Conservation (phyloP, 2,113 vertebrate genomes). For the Hassar affinis region DNA sequence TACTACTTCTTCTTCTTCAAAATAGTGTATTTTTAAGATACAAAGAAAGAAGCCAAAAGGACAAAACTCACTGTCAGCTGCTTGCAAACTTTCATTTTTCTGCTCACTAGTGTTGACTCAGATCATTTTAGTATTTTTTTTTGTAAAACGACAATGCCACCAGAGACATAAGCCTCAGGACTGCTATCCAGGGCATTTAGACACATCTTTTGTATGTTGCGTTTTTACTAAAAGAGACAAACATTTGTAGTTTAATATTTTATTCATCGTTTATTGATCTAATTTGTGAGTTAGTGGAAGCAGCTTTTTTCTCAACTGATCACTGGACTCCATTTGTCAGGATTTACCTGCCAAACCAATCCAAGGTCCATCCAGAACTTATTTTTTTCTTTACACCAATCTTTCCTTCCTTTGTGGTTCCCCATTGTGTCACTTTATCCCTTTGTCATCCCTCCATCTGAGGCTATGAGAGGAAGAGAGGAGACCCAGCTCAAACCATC, state of each 20-base stretch:
- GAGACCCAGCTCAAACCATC: conserved; percentile 74
- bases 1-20: neutral
- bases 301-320: conserved; percentile 29
- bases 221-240: neutral
- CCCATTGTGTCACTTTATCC: conserved; percentile 63
- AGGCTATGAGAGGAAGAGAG: conserved; percentile 80
- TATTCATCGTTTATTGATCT: conserved; percentile 17
- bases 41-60: conserved; percentile 21
- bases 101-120: neutral
- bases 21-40: conserved; percentile 2
- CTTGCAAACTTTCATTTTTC: conserved; percentile 1
- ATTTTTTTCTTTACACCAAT: neutral
- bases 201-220: neutral
- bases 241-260: conserved; percentile 9
- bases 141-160: conserved; percentile 1
- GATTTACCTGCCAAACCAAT: conserved; percentile 30
- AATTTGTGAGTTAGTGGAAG: conserved; percentile 12
- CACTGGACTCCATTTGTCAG: conserved; percentile 4
- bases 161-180: conserved; percentile 31
- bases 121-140: neutral
- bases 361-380: conserved; percentile 30
- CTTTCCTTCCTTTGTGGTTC: conserved; percentile 34
- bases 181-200: neutral
- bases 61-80: conserved; percentile 10
- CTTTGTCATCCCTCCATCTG: conserved; percentile 69